A percentile compares a stretch with the other conserved stretches of the same genome.
These are phyloP conservation scores for Epizoanthus ramosus DNA, from an alignment of 92 coral and sea anemone species.

Conservation along the genomic window DNA sequence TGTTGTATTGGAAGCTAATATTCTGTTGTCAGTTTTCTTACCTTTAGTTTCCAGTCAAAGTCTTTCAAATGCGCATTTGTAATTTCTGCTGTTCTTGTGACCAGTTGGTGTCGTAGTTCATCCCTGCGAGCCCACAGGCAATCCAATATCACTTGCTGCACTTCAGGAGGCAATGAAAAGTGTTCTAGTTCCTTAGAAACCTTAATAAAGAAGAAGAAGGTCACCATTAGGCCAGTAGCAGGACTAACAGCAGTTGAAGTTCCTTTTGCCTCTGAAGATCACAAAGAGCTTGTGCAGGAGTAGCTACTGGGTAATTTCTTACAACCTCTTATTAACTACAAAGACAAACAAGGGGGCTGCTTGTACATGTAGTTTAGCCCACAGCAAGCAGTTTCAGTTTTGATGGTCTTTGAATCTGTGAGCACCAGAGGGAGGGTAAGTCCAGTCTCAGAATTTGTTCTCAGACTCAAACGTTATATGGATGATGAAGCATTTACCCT, in stretches of 20 bases:
- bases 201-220: slow-evolving; percentile 43
- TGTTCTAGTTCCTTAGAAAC: slow-evolving; percentile 73
- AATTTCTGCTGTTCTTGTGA: slow-evolving; percentile 76
- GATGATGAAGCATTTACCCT: too few species aligned
- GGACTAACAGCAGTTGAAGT: too few species aligned
- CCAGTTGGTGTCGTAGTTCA: slow-evolving; percentile 75
- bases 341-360: too few species aligned
- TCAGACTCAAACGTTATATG: too few species aligned
- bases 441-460: too few species aligned
- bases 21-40: slow-evolving; percentile 6
- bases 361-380: too few species aligned
- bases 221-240: too few species aligned
- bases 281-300: too few species aligned
- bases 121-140: slow-evolving; percentile 85
- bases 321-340: too few species aligned
- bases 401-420: not conserved
- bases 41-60: slow-evolving; percentile 99
- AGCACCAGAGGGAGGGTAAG: not conserved
- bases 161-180: slow-evolving; percentile 71
- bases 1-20: not conserved
- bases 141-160: slow-evolving; percentile 75
- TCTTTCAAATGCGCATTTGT: slow-evolving; percentile 85
- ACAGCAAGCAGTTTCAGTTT: too few species aligned
- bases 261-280: too few species aligned
- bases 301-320: too few species aligned